A percentile compares a stretch with the other conserved stretches of the same genome.
phyloP scores from a whole-genome alignment of 2,113 vertebrate species.

The Chamaetylas fuelleborni region DNA sequence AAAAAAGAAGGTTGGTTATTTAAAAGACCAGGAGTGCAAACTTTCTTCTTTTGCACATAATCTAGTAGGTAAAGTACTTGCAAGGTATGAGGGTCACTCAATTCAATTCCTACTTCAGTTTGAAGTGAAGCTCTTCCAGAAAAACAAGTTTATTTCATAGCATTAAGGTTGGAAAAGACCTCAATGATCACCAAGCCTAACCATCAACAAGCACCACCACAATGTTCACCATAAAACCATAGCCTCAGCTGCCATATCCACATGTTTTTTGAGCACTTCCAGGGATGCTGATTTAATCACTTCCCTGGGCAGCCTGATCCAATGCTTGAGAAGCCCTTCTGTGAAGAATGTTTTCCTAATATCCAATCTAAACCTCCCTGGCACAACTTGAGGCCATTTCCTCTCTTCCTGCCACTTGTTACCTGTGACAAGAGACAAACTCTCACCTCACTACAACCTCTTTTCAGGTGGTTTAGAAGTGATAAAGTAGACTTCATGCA shows the following conservation, averaged over 20 bases:
- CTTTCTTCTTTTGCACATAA: background rate
- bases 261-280: background rate
- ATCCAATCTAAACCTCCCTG: background rate
- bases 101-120: background rate
- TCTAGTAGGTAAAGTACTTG: background rate
- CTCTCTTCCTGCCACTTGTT: background rate
- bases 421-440: no score
- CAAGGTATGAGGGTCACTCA: background rate
- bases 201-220: fast-evolving
- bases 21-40: background rate
- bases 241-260: no score
- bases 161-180: background rate
- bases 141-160: background rate
- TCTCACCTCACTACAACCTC: background rate
- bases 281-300: background rate
- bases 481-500: background rate
- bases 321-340: background rate
- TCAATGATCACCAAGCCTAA: background rate
- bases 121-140: background rate
- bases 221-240: background rate
- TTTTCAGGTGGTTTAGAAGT: background rate
- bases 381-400: background rate
- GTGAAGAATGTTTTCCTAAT: background rate
- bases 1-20: background rate
- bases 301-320: background rate